phyloP scores from a whole-genome alignment of 2,888 invertebrate species.

The Cosmopolites sordidus region DNA sequence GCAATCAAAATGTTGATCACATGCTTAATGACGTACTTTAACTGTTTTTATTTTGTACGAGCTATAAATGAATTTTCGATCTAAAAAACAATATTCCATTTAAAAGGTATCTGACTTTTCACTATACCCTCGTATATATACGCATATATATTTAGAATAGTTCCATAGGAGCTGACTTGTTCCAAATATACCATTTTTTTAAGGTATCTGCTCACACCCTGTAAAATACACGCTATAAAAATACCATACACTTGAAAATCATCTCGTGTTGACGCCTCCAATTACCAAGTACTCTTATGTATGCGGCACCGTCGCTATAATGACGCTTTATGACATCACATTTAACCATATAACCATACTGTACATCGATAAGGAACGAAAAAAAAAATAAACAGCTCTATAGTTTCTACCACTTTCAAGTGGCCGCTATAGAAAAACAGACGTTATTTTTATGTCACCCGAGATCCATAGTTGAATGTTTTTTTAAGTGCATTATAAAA shows the following conservation, averaged over 20 bases:
- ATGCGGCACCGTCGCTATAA: slow-evolving; percentile 12
- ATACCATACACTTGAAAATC: slow-evolving; percentile 7
- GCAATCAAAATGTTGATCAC: too few relatives aligned
- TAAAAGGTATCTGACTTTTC: too few relatives aligned
- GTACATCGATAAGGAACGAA: slow-evolving; percentile 8
- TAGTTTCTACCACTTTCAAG: not conserved
- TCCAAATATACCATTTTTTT: too few relatives aligned
- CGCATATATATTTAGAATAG: too few relatives aligned
- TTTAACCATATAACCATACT: slow-evolving; percentile 11
- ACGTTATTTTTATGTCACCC: not conserved
- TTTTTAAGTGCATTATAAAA: too few relatives aligned
- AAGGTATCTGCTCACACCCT: not conserved
- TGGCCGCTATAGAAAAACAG: too few relatives aligned
- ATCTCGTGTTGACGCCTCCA: slow-evolving; percentile 18
- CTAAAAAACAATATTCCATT: too few relatives aligned
- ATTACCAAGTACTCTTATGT: slow-evolving; percentile 19
- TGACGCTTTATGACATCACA: slow-evolving; percentile 17
- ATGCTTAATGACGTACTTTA: too few relatives aligned
- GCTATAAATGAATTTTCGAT: too few relatives aligned
- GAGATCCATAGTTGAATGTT: not conserved
- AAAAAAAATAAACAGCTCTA: slow-evolving; percentile 15
- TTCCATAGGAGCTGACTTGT: too few relatives aligned
- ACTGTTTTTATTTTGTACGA: too few relatives aligned
- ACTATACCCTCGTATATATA: too few relatives aligned
- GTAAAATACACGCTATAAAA: slow-evolving; percentile 9